phyloP scores from a whole-genome alignment of 1,140 invertebrate genomes.

The Zaprionus taronus region DNA sequence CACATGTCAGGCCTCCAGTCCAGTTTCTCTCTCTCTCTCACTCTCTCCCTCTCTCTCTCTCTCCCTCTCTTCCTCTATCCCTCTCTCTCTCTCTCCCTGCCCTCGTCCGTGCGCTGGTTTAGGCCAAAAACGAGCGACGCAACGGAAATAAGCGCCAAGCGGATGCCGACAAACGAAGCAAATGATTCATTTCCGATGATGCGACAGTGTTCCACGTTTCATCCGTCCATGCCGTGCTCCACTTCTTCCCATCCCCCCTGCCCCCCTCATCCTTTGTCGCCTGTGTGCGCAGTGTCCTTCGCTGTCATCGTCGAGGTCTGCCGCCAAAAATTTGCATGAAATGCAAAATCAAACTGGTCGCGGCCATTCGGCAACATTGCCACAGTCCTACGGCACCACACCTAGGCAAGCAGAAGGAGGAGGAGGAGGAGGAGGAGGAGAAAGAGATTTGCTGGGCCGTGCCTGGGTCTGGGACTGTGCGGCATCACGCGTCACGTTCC shows the following conservation, averaged over 20 bases:
- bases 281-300: constrained; percentile 5
- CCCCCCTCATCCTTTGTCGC: too few relatives aligned
- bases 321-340: constrained; percentile 79
- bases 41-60: background rate
- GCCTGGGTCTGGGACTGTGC: constrained; percentile 1
- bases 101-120: constrained; percentile 34
- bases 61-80: background rate
- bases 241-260: background rate
- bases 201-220: constrained; percentile 62
- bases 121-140: constrained; percentile 61
- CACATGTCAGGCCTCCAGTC: constrained; percentile 58
- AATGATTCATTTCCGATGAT: constrained; percentile 85
- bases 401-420: constrained; percentile 12
- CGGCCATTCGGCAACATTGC: constrained; percentile 27
- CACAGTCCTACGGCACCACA: constrained; percentile 30
- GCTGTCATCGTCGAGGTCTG: constrained; percentile 28
- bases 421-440: constrained; percentile 6
- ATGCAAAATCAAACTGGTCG: constrained; percentile 75
- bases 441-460: constrained; percentile 4
- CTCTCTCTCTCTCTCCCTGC: background rate
- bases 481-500: constrained; percentile 63
- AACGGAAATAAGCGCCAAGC: constrained; percentile 84
- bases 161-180: constrained; percentile 84
- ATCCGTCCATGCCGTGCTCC: constrained; percentile 1
- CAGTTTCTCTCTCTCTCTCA: background rate